Percentiles rank a stretch among this genome's conserved stretches.
Conservation (phyloP, 1,140 invertebrate species). For the Drosophila pseudoobscura region DNA sequence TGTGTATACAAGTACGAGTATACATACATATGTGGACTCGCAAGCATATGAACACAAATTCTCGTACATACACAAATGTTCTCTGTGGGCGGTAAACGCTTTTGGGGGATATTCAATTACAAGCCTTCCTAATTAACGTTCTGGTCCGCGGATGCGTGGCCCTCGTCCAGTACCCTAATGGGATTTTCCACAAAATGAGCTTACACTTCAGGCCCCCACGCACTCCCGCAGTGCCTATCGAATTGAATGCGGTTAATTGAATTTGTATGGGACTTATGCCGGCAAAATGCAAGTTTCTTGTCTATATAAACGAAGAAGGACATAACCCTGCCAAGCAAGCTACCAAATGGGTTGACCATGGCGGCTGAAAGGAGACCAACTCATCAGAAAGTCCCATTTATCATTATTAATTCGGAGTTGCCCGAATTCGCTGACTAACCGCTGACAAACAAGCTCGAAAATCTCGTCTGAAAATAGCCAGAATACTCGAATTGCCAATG, state of each 20-base stretch:
- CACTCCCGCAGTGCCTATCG: conserved; percentile 9
- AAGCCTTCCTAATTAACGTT: conserved; percentile 51
- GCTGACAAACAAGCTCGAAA: too few species aligned
- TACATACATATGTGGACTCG: too few species aligned
- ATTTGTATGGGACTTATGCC: conserved; percentile 51
- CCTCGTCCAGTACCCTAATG: conserved; percentile 44
- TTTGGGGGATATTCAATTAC: conserved; percentile 53
- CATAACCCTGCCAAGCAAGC: background rate
- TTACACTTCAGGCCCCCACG: conserved; percentile 14
- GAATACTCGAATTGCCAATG: background rate
- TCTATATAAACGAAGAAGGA: conserved; percentile 14
- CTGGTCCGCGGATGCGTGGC: conserved; percentile 26
- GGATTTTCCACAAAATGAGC: conserved; percentile 51
- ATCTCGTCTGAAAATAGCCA: background rate
- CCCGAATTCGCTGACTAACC: background rate
- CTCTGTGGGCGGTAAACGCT: conserved; percentile 5
- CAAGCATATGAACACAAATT: background rate
- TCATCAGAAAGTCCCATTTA: conserved; percentile 47
- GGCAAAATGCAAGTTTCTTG: conserved; percentile 40
- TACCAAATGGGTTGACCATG: too few species aligned
- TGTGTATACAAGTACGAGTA: too few species aligned
- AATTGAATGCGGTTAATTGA: conserved; percentile 52
- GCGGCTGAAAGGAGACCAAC: background rate
- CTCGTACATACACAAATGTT: background rate
- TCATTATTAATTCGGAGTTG: conserved; percentile 34